phyloP scores from a whole-genome alignment of 2,797 vertebrate genomes.

The Lacerta bilineata region DNA sequence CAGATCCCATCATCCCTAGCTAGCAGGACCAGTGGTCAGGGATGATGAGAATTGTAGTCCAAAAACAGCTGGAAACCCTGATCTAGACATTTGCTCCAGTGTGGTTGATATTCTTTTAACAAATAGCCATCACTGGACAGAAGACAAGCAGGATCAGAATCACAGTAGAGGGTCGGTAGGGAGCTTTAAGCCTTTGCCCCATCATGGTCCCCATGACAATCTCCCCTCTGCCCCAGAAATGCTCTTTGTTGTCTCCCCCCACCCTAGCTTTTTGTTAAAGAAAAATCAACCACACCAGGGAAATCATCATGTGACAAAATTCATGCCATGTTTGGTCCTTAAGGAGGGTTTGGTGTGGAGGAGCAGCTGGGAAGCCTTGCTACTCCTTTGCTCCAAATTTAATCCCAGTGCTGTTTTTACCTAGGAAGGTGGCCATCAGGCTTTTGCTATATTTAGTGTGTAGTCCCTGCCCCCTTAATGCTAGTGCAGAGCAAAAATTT shows the following conservation, averaged over 20 bases:
- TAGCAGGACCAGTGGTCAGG: too few relatives aligned
- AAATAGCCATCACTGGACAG: neutral
- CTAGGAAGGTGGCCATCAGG: neutral
- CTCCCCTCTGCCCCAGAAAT: too few relatives aligned
- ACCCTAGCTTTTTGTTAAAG: neutral
- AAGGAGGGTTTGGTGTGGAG: neutral
- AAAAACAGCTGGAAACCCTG: too few relatives aligned
- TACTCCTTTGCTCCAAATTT: too few relatives aligned
- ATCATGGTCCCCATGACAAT: neutral
- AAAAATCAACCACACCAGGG: neutral
- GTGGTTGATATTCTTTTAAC: neutral
- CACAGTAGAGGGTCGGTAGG: neutral
- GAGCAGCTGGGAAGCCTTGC: neutral
- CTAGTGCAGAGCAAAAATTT: neutral
- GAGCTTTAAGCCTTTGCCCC: neutral
- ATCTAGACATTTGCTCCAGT: neutral
- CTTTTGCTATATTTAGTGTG: neutral
- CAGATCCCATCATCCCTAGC: too few relatives aligned
- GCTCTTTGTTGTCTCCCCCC: too few relatives aligned
- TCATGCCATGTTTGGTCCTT: neutral
- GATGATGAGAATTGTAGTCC: too few relatives aligned
- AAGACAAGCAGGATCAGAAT: neutral
- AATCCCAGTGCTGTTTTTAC: neutral
- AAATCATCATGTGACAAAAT: neutral
- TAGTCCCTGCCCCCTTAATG: neutral